phyloP scores from a whole-genome alignment of 2,797 vertebrate species.

The Melanotaenia maccullochi region DNA sequence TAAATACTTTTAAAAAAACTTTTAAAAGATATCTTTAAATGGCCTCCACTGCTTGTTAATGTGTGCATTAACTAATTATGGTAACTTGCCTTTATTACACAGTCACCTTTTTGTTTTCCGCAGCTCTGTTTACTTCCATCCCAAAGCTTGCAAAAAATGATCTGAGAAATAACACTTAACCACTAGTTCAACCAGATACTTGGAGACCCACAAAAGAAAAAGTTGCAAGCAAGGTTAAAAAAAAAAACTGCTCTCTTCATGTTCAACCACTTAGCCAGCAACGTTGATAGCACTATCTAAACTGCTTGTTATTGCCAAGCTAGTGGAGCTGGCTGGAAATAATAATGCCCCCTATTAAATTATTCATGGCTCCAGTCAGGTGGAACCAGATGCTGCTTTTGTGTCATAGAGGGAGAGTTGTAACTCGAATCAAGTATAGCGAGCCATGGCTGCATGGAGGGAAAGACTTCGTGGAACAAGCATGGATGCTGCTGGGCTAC shows the following conservation, averaged over 20 bases:
- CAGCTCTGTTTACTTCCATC: constrained; percentile 30
- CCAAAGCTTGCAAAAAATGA: constrained; percentile 35
- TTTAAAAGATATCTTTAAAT: background rate
- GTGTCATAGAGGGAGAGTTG: constrained; percentile 82
- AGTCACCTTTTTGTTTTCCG: constrained; percentile 12
- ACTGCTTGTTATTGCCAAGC: constrained; percentile 61
- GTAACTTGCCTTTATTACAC: background rate
- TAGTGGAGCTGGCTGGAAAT: constrained; percentile 70
- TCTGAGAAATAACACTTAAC: constrained; percentile 37
- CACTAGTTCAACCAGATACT: constrained; percentile 66
- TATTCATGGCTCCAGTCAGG: constrained; percentile 87
- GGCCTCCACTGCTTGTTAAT: constrained; percentile 1
- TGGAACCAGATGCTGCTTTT: constrained; percentile 81
- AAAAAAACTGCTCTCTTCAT: constrained; percentile 72
- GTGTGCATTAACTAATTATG: constrained; percentile 18
- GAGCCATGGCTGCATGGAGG: constrained; percentile 42
- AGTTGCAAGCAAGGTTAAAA: constrained; percentile 61
- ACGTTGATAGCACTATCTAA: constrained; percentile 63
- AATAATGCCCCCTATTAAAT: constrained; percentile 82
- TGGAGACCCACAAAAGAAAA: constrained; percentile 71
- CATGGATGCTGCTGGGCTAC: constrained; percentile 50
- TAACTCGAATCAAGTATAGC: constrained; percentile 82
- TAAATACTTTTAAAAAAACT: background rate
- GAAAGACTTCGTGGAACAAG: constrained; percentile 51
- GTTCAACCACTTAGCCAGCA: constrained; percentile 62